A percentile compares a stretch with the other conserved stretches of the same genome.
phyloP scores from a whole-genome alignment of 1,140 invertebrate species.

The Galleria mellonella region DNA sequence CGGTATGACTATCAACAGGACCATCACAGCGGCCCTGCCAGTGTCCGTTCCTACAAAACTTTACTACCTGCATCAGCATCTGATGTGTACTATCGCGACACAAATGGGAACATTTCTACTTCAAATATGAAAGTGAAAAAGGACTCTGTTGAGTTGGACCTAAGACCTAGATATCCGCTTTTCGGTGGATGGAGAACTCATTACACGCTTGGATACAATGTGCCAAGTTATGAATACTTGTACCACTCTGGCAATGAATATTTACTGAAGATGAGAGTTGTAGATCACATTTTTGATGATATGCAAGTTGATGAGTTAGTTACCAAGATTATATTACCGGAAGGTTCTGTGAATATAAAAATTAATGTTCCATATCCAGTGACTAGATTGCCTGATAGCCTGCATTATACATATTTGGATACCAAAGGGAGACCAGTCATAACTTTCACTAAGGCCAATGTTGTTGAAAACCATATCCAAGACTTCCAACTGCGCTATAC shows the following conservation, averaged over 20 bases:
- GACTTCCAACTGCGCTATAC: constrained; percentile 91
- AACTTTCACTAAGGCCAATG: constrained; percentile 88
- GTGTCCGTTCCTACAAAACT: constrained; percentile 95
- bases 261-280: constrained; percentile 91
- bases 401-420: constrained; percentile 97
- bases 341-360: constrained; percentile 89
- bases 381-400: constrained; percentile 81
- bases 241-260: constrained; percentile 89
- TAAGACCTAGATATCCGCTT: constrained; percentile 96
- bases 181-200: constrained; percentile 99
- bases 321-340: constrained; percentile 95
- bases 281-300: constrained; percentile 98
- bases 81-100: constrained; percentile 95
- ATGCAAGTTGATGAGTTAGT: constrained; percentile 95
- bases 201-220: constrained; percentile 97
- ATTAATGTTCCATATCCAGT: constrained; percentile 90
- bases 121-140: constrained; percentile 91
- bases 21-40: constrained; percentile 86
- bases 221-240: constrained; percentile 97
- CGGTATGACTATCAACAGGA: constrained; percentile 96
- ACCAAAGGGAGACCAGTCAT: constrained; percentile 94
- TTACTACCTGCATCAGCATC: constrained; percentile 91
- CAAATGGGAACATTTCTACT: constrained; percentile 99
- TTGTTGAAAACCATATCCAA: constrained; percentile 98
- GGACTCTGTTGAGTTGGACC: constrained; percentile 95